These are phyloP conservation scores for Oophaga pumilio DNA, from an alignment of 2,113 vertebrate genomes.

Conservation along the genomic window DNA sequence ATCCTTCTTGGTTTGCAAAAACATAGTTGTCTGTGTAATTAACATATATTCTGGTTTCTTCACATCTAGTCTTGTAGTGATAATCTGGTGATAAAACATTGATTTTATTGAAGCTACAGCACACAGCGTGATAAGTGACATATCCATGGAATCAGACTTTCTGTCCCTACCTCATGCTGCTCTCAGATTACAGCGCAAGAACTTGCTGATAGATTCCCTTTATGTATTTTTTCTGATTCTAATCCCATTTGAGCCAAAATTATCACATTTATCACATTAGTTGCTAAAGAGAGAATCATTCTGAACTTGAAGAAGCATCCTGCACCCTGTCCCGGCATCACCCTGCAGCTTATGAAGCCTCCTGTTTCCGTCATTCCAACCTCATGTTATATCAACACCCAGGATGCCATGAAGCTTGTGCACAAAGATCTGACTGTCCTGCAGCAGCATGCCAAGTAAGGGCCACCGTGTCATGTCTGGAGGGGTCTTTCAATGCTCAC, in stretches of 20 bases:
- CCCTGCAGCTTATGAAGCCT: slow-evolving; percentile 74
- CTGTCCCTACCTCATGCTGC: no score
- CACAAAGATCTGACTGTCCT: slow-evolving; percentile 78
- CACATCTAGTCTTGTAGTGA: no score
- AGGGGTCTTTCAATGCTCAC: background rate
- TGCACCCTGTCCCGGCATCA: slow-evolving; percentile 73
- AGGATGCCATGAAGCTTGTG: slow-evolving; percentile 77
- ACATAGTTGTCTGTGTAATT: no score
- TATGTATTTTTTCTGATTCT: background rate
- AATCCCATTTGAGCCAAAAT: background rate
- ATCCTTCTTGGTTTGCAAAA: no score
- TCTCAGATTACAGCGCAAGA: no score
- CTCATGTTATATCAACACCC: slow-evolving; percentile 75
- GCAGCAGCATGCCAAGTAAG: slow-evolving; percentile 89
- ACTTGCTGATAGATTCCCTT: no score
- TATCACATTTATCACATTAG: background rate
- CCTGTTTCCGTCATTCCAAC: slow-evolving; percentile 84
- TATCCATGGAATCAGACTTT: no score
- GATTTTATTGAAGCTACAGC: no score
- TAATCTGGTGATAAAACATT: no score
- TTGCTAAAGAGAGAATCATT: slow-evolving; percentile 87
- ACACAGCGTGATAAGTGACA: no score
- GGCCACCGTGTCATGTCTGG: background rate
- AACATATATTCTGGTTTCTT: no score
- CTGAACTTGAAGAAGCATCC: slow-evolving; percentile 86